phyloP scores from a whole-genome alignment of 2,797 vertebrate species.

The Notolepis coatsorum region DNA sequence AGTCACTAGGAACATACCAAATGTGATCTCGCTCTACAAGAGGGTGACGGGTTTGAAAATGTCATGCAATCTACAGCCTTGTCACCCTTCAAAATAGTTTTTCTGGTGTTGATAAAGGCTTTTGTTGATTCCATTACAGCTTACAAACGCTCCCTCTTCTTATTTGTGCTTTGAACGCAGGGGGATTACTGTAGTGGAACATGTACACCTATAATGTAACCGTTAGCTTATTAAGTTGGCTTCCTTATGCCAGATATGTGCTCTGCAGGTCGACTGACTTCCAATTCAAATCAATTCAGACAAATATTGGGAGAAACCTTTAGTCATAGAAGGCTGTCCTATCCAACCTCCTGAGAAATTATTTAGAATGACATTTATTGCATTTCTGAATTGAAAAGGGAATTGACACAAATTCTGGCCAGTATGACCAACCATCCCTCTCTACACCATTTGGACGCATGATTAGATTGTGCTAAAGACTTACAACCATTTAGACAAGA shows the following conservation, averaged over 20 bases:
- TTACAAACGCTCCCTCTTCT: neutral
- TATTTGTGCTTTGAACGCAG: conserved; percentile 1
- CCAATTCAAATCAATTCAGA: neutral
- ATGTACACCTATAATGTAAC: neutral
- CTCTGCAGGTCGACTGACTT: neutral
- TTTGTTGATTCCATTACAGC: conserved; percentile 2
- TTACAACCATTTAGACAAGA: too few species aligned
- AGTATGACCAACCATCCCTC: too few species aligned
- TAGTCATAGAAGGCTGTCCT: too few species aligned
- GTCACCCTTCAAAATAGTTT: neutral
- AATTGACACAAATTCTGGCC: too few species aligned
- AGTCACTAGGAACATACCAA: neutral
- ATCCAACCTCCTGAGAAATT: too few species aligned
- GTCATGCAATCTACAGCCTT: neutral
- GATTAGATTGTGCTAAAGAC: too few species aligned
- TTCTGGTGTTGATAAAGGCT: neutral
- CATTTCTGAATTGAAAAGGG: too few species aligned
- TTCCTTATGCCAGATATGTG: neutral
- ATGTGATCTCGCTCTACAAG: neutral
- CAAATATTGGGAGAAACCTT: too few species aligned
- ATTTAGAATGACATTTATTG: too few species aligned
- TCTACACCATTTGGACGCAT: too few species aligned
- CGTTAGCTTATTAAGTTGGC: neutral
- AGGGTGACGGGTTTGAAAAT: neutral
- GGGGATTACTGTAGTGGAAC: neutral